phyloP scores from a whole-genome alignment of 2,888 invertebrate species.

The Aethes cnicana region DNA sequence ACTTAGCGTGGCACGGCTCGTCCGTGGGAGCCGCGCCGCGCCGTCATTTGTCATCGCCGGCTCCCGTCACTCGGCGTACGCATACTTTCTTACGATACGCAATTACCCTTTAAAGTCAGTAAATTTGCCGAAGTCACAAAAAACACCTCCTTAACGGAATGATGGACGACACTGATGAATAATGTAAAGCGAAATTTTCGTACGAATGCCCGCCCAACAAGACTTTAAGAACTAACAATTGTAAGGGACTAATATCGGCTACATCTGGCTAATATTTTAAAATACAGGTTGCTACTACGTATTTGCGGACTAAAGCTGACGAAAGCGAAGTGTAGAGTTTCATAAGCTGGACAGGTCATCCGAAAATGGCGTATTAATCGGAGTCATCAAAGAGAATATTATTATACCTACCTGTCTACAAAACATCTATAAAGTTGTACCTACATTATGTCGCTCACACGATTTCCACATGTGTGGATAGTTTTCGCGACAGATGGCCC shows the following conservation, averaged over 20 bases:
- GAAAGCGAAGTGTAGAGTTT: conserved; percentile 61
- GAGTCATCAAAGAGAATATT: conserved; percentile 51
- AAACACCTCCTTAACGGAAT: conserved; percentile 53
- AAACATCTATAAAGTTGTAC: conserved; percentile 53
- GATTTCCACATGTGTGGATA: conserved; percentile 71
- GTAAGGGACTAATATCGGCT: too few relatives aligned
- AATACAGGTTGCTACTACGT: conserved; percentile 34
- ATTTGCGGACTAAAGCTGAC: conserved; percentile 38
- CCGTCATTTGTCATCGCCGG: conserved; percentile 77
- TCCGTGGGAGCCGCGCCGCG: conserved; percentile 19
- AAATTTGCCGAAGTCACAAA: conserved; percentile 64
- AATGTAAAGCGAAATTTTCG: conserved; percentile 33
- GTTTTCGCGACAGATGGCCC: conserved; percentile 77
- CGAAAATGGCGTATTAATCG: conserved; percentile 61
- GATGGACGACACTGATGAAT: conserved; percentile 54
- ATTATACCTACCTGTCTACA: conserved; percentile 43
- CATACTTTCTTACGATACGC: conserved; percentile 71
- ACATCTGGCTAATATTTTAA: conserved; percentile 43
- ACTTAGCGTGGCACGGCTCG: conserved; percentile 3
- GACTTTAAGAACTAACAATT: conserved; percentile 9
- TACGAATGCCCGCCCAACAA: conserved; percentile 20
- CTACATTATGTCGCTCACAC: conserved; percentile 49
- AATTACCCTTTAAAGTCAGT: conserved; percentile 72
- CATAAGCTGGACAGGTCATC: conserved; percentile 51
- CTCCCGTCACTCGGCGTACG: conserved; percentile 67